Base-by-base conservation (phyloP, 1,140 invertebrate species). In the Helicoverpa armigera region DNA sequence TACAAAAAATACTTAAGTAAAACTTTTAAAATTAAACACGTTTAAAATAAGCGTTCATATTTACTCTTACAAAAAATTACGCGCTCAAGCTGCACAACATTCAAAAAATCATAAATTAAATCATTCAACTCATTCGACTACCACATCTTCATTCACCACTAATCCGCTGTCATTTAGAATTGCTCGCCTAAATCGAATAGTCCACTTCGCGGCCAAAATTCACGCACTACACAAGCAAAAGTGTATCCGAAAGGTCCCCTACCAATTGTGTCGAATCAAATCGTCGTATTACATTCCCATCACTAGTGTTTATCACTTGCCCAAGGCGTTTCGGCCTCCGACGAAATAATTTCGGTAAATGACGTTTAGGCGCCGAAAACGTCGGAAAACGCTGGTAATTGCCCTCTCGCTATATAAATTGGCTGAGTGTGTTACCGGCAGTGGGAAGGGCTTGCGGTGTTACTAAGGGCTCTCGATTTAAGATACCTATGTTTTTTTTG, bases 391-490 rank as follows among this genome's bases (percentile, higher is more conserved):
- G 85, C 81, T 77, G 75, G 88, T 91, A 91, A 92, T 91, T 90
- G 91, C 91, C 90, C 88, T 87, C 90, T 90, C 88, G 88, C 86
- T 79, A 85, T 90, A 90, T 91, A 92, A 92, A 91, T 91, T 92
- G 89, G 88, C 87, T 85, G 89, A 90, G 87, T 89, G 89, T 90
- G 89, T 89, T 88, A 88, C 86, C 87, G 86, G 85, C 85, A 86
- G 86, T 88, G 84, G 89, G 88, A 86, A 85, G 89, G 85, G 83
- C 83, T 75, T 14, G 29, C 29, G 67, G 23, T 48, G 60, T 51
- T 88, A 91, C 87, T 87, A 84, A 18, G 63, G 72, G 56, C 76
- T 80, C 75, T 80, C 79, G 80, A 79, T 58, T 82, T 76, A 31
- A 31, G 53, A 12, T 12, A 69, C 23, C 23, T 23, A 23, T 23